A percentile compares a stretch with the other conserved stretches of the same genome.
phyloP scores from a whole-genome alignment of 2,888 invertebrate species.

The Listrodromus nycthemerus region DNA sequence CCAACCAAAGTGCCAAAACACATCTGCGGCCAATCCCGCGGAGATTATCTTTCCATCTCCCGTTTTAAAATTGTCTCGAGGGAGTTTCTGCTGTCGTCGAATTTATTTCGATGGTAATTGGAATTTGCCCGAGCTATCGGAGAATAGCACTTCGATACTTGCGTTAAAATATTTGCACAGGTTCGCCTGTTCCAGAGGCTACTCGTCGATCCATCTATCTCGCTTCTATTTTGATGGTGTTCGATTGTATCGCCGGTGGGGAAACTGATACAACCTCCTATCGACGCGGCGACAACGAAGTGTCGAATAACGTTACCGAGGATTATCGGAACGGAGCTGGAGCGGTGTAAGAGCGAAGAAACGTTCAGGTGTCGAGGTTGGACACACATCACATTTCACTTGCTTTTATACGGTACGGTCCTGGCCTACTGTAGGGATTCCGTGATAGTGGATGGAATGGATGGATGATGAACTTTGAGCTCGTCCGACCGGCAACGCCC shows the following conservation, averaged over 20 bases:
- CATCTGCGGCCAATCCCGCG: not conserved
- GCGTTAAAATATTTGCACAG: constrained; percentile 38
- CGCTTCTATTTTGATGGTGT: constrained; percentile 7
- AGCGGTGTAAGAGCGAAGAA: constrained; percentile 4
- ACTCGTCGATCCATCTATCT: constrained; percentile 17
- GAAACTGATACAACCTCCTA: constrained; percentile 42
- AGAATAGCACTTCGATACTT: constrained; percentile 26
- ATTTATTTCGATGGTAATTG: constrained; percentile 52
- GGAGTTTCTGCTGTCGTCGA: not conserved
- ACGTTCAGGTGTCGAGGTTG: constrained; percentile 22
- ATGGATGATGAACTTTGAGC: not conserved
- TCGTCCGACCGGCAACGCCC: not conserved
- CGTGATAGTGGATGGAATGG: not conserved
- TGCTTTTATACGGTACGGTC: constrained; percentile 25
- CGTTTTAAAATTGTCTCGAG: not conserved
- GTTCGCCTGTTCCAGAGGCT: not conserved
- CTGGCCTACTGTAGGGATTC: not conserved
- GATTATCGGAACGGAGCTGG: constrained; percentile 42
- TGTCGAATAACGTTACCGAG: constrained; percentile 47
- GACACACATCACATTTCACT: constrained; percentile 7
- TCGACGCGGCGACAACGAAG: constrained; percentile 36
- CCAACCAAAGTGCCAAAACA: too few relatives aligned
- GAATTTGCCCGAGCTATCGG: constrained; percentile 61
- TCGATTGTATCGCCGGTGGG: constrained; percentile 25
- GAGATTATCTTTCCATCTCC: constrained; percentile 14